phyloP scores from a whole-genome alignment of 2,888 invertebrate species.

The Agrochola lychnidis region DNA sequence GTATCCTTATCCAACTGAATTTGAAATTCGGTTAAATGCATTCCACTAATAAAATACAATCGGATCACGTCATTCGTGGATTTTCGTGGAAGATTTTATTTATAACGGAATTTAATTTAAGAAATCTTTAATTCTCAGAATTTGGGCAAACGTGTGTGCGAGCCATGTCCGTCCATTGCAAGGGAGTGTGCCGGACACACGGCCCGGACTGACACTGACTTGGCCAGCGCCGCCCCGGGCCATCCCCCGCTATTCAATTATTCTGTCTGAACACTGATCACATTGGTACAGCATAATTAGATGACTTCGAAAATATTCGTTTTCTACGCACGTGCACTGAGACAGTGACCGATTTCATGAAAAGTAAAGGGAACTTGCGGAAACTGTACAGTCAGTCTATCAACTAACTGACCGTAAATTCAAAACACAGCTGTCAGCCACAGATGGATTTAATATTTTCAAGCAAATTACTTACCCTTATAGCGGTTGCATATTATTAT shows the following conservation, averaged over 20 bases:
- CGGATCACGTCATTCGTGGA: background rate
- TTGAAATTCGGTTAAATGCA: background rate
- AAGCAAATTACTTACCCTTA: background rate
- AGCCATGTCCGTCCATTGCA: background rate
- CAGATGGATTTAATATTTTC: background rate
- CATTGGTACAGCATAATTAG: background rate
- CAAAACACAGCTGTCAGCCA: background rate
- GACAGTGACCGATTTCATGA: background rate
- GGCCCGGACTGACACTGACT: background rate
- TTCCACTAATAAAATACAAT: background rate
- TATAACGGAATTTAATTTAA: background rate
- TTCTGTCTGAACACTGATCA: constrained; percentile 19
- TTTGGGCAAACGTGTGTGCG: background rate
- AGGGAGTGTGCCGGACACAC: background rate
- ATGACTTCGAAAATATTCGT: background rate
- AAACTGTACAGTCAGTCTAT: background rate
- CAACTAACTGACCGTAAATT: background rate
- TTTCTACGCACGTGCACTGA: background rate
- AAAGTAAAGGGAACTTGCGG: background rate
- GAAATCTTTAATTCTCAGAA: background rate
- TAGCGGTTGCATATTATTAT: background rate
- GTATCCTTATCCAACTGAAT: background rate
- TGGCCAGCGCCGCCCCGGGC: background rate
- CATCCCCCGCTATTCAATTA: constrained; percentile 32
- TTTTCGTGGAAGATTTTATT: background rate